Conservation (phyloP, 1,140 invertebrate species). For the Aricia agestis region DNA sequence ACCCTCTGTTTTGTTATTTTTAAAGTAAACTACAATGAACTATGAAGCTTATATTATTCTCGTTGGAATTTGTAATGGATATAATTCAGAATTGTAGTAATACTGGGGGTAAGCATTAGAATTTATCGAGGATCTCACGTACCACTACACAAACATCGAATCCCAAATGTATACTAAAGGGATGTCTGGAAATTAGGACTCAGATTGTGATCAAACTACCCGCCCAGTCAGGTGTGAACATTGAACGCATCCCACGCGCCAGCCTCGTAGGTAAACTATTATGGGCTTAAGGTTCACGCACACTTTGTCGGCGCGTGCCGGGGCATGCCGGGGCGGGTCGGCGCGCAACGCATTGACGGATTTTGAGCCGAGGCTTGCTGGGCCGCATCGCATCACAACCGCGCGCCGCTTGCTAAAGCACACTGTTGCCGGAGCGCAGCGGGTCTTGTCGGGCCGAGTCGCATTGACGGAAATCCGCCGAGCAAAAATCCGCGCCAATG, state of each 20-base stretch:
- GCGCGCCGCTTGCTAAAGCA: too few species aligned
- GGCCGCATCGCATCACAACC: too few species aligned
- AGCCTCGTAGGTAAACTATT: not conserved
- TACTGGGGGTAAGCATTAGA: not conserved
- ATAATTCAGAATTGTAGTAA: not conserved
- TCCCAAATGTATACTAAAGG: not conserved
- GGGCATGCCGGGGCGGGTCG: too few species aligned
- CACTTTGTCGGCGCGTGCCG: too few species aligned
- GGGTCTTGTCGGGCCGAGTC: too few species aligned
- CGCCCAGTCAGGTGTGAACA: not conserved
- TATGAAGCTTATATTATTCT: not conserved
- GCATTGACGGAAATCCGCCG: too few species aligned
- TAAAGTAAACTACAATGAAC: not conserved
- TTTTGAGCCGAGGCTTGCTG: too few species aligned
- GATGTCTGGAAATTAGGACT: not conserved
- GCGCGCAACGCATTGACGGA: too few species aligned
- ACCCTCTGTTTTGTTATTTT: too few species aligned
- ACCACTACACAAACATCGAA: not conserved
- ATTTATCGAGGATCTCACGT: not conserved
- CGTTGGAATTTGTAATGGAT: not conserved
- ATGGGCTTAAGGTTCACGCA: too few species aligned
- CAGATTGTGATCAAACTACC: not conserved
- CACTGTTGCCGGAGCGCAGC: too few species aligned
- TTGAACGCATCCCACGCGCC: not conserved
- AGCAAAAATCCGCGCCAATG: too few species aligned